phyloP scores from a whole-genome alignment of 2,888 invertebrate genomes.

The Eucriotettix oculatus region DNA sequence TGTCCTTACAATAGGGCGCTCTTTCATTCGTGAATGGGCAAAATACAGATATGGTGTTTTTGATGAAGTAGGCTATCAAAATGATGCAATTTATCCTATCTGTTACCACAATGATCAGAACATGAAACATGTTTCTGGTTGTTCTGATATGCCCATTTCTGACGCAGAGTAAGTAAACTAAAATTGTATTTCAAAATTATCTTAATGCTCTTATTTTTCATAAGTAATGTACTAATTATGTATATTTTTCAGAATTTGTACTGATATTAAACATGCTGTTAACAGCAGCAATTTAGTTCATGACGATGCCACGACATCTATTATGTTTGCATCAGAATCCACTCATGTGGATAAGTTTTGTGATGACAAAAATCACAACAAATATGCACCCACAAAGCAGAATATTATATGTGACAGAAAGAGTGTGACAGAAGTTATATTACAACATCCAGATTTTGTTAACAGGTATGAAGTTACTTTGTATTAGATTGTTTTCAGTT shows the following conservation, averaged over 20 bases:
- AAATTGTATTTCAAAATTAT: too few relatives aligned
- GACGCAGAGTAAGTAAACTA: conserved; percentile 29
- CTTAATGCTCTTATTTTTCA: too few relatives aligned
- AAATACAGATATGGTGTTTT: conserved; percentile 51
- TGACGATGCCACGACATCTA: conserved; percentile 29
- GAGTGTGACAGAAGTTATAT: conserved; percentile 40
- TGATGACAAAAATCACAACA: conserved; percentile 40
- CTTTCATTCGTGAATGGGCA: conserved; percentile 42
- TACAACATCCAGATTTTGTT: conserved; percentile 34
- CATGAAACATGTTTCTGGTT: conserved; percentile 31
- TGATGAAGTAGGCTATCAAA: conserved; percentile 42
- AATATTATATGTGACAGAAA: conserved; percentile 41
- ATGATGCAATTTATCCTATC: conserved; percentile 38
- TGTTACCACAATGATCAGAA: conserved; percentile 29
- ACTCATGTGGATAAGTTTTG: conserved; percentile 40
- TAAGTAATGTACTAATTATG: too few relatives aligned
- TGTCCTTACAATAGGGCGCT: conserved; percentile 20
- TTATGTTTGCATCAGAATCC: conserved; percentile 34
- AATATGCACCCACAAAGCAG: conserved; percentile 45
- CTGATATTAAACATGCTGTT: conserved; percentile 16
- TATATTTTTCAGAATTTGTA: conserved; percentile 20
- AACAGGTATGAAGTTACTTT: conserved; percentile 18
- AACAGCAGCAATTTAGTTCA: conserved; percentile 28
- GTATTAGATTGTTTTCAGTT: too few relatives aligned
- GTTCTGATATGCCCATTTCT: conserved; percentile 31